Evolutionary conservation across 2,888 invertebrate genomes (phyloP).

Genomic region (Linnaemya vulpina): DNA sequence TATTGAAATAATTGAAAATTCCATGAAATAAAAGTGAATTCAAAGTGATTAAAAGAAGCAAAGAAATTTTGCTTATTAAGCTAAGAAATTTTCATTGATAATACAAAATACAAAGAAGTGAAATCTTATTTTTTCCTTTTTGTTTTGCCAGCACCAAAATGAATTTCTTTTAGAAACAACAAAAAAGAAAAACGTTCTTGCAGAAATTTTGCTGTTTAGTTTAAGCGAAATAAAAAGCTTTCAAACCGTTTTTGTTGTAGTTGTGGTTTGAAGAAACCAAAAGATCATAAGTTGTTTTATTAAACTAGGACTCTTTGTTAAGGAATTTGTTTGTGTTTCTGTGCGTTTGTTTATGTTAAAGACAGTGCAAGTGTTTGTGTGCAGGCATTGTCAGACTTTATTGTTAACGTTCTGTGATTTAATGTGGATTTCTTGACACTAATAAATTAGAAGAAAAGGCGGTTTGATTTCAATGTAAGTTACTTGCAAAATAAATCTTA

Average conservation of each 20-base stretch:
- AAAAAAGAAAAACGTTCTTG: slow-evolving; percentile 55
- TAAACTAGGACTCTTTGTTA: slow-evolving; percentile 46
- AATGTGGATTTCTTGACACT: slow-evolving; percentile 46
- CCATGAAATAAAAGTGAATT: slow-evolving; percentile 33
- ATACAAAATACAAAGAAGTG: slow-evolving; percentile 37
- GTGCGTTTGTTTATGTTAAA: not conserved
- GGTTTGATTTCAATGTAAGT: slow-evolving; percentile 38
- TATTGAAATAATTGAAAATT: slow-evolving; percentile 8
- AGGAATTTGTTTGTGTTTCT: slow-evolving; percentile 17
- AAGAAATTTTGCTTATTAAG: not conserved
- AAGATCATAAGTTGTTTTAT: slow-evolving; percentile 1
- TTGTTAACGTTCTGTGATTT: slow-evolving; percentile 24
- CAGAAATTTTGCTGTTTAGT: slow-evolving; percentile 10
- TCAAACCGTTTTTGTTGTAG: slow-evolving; percentile 31
- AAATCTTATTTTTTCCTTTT: slow-evolving; percentile 18
- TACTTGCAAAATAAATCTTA: not conserved
- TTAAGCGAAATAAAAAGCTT: slow-evolving; percentile 16
- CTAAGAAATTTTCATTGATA: slow-evolving; percentile 15
- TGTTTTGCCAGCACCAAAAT: not conserved
- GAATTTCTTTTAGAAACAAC: slow-evolving; percentile 11
- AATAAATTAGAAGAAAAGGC: slow-evolving; percentile 38
- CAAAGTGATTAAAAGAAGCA: not conserved
- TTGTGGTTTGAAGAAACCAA: slow-evolving; percentile 37
- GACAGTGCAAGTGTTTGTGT: slow-evolving; percentile 6
- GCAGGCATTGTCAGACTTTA: slow-evolving; percentile 25